phyloP scores from a whole-genome alignment of 2,888 invertebrate species.

The Acanthoscelides obtectus region DNA sequence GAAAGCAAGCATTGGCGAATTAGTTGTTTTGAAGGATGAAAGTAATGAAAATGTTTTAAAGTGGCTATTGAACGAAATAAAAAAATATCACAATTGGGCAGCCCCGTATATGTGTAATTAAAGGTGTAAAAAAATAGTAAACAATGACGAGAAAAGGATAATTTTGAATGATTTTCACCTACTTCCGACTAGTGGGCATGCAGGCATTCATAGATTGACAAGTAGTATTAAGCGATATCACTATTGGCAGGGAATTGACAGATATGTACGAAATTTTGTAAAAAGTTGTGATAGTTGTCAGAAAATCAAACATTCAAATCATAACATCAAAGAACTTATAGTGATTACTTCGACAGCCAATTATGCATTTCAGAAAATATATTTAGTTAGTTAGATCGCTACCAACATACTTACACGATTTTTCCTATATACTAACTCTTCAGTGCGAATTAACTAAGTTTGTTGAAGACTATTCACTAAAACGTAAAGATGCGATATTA shows the following conservation, averaged over 20 bases:
- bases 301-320: constrained; percentile 5
- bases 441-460: constrained; percentile 12
- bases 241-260: constrained; percentile 13
- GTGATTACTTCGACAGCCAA: constrained; percentile 19
- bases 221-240: constrained; percentile 18
- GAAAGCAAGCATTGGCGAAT: no score
- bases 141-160: no score
- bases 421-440: constrained; percentile 15
- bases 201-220: constrained; percentile 11
- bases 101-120: no score
- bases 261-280: constrained; percentile 17
- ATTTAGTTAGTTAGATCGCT: constrained; percentile 12
- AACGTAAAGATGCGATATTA: not conserved
- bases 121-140: no score
- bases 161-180: no score
- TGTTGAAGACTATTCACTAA: no score
- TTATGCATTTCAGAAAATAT: constrained; percentile 21
- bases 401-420: not conserved
- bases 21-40: no score
- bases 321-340: constrained; percentile 18
- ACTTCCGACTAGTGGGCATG: no score
- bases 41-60: no score
- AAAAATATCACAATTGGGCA: no score
- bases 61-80: no score
- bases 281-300: constrained; percentile 18